Evolutionary conservation across 2,888 invertebrate genomes (phyloP), one percentile per base, ranked within the genome.

Genomic region (Xanthostigma xanthostigma): DNA sequence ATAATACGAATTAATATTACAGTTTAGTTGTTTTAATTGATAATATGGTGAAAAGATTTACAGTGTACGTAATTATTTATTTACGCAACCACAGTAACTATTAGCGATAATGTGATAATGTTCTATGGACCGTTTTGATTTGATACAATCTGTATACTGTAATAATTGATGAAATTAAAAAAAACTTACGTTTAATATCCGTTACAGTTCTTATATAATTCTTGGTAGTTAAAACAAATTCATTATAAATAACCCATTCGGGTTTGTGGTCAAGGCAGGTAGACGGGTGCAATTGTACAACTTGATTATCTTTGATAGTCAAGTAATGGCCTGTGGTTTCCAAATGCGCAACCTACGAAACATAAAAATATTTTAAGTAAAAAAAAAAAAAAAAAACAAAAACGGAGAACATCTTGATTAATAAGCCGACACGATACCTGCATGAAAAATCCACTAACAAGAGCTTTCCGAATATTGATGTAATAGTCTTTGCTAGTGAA

Each of bases 171-270:
- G 11, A 41, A 27, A 49, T 43, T 17, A 33, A 44, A 13, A 44
- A 35, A 50, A 46, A 76, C 84, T 79, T 69, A 96, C 97, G 95
- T 75, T 97, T 97, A 55, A 98, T 91, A 62, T 98, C 98, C 0
- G 96, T 96, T 11, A 97, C 96, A 0, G 97, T 98, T 56, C 98
- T 77, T 60, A 99, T 99, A 67, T 98, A 99, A 70, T 99, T 98
- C 72, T 98, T 98, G 51, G 97, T 96, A 53, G 98, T 99, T 56
- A 99, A 75, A 44, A 99, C 98, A 64, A 99, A 99, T 73, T 99
- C 98, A 70, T 99, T 97, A 72, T 99, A 99, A 51, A 99, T 85
- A 39, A 97, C 97, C 98, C 98, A 99, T 69, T 98, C 98, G 1
- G 98, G 98, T 67, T 98, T 98, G 71, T 98, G 98, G 71, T 97